Base-by-base conservation (phyloP, 2,888 invertebrate species). In the Theodoxus fluviatilis region DNA sequence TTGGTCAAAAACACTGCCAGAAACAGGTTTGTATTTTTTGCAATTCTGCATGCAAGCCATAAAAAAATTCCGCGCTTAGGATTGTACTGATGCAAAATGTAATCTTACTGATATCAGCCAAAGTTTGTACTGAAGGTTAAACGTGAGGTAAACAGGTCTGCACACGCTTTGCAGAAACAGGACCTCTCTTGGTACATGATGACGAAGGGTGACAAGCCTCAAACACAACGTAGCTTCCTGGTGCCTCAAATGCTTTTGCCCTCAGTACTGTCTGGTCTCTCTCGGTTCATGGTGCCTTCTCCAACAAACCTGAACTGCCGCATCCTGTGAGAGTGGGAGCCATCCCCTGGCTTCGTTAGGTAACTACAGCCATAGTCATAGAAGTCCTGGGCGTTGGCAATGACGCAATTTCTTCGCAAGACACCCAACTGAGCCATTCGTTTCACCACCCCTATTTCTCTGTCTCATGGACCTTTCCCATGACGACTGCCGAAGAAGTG, bases 391-490 rank as follows among this genome's bases (percentile, higher is more conserved):
- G 52, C 52, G n/a, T n/a, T 61, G 35, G 25, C 61, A 61, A 61
- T 61, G n/a, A 6, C n/a, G 12, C 25, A n/a, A 18, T 28, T 61
- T 28, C 61, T 61, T 28, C 28, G 25, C 28, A 25, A 18, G 33
- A 61, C 31, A 9, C 33, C 25, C 61, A 31, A 33, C 18, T 33
- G 25, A 33, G 28, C 7, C 18, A 61, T 18, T 33, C 28, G n/a
- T 33, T 61, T 61, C 33, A 61, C 25, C 7, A 28, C 28, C 18
- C 61, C 61, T 31, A 61, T 25, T 28, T 61, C 61, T 28, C 31
- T n/a, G 61, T 61, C 61, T 31, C 61, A 28, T 61, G 61, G 61
- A 18, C 61, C 61, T 33, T 9, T 61, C 31, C 61, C 61, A 61
- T 61, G 61, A 18, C 61, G 61, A 18, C 25, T 61, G 7, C 61